Evolutionary conservation across 2,888 invertebrate genomes (phyloP), one percentile per base, ranked within the genome.

Genomic region (Ephialtes manifestator): DNA sequence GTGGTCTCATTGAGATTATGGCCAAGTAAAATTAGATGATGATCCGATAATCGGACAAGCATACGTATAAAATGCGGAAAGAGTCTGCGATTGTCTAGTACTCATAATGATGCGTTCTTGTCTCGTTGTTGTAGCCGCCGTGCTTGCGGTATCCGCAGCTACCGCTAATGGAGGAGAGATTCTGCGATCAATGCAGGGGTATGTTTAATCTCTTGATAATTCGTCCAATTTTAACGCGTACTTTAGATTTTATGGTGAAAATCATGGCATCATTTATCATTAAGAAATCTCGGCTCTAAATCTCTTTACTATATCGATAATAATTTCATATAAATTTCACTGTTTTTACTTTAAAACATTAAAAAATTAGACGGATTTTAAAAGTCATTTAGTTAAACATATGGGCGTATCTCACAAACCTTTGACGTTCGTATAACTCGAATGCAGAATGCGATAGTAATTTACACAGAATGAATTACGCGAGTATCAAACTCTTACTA

Each of bases 151-250:
- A 46, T 80, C 79, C n/a, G 80, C 63, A 0, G 74, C 48, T 51
- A 84, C 75, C 43, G 80, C 35, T 3, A 39, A 76, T 39, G 24
- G 24, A 24, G 86, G 86, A 18, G 87, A 90, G 55, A 10, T 70
- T 18, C 51, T 87, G n/a, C 89, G 89, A 46, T 48, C 89, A 31
- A 63, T 90, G 15, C 81, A 87, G 10, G 89, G 90, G 90, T 90
- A 86, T 10, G 88, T 87, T 55, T 43, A 20, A 20, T 53, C 8
- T 3, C 39, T 39, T 60, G 15, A 5, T 31, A 31, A 4, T 31
- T 60, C 11, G 2, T 3, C 15, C 15, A 24, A 31, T 31, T 15
- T 15, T 31, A 60, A 24, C n/a, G 8, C 28, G n/a, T n/a, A n/a
- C n/a, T n/a, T n/a, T n/a, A n/a, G 11, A 53, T 5, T 18, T 18